A percentile compares a stretch with the other conserved stretches of the same genome.
phyloP scores from a whole-genome alignment of 2,888 invertebrate genomes.

The Nomada fabriciana region DNA sequence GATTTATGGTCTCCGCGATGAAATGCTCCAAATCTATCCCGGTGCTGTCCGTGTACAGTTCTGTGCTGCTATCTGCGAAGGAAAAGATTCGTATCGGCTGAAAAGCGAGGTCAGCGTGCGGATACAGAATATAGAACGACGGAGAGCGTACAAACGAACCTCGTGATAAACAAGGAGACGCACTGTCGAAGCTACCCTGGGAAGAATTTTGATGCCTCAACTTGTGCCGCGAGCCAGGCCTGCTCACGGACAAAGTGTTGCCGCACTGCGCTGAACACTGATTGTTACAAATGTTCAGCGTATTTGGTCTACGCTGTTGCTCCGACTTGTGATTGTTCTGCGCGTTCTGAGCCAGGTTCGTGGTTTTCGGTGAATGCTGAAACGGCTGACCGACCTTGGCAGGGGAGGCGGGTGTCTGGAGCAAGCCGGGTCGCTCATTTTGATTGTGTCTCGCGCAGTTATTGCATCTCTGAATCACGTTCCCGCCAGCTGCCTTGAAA shows the following conservation, averaged over 20 bases:
- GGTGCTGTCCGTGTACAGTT: slow-evolving; percentile 90
- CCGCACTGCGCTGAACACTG: slow-evolving; percentile 79
- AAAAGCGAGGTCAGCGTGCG: neutral
- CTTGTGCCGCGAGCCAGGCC: slow-evolving; percentile 82
- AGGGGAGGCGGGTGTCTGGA: slow-evolving; percentile 81
- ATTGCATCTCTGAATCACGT: slow-evolving; percentile 76
- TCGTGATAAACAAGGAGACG: slow-evolving; percentile 85
- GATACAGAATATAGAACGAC: neutral
- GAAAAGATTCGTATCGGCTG: neutral
- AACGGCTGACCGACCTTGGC: slow-evolving; percentile 80
- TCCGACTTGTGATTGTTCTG: slow-evolving; percentile 80
- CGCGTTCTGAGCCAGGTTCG: slow-evolving; percentile 73
- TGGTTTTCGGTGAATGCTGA: slow-evolving; percentile 78
- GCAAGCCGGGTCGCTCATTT: slow-evolving; percentile 79
- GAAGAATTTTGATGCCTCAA: slow-evolving; percentile 84
- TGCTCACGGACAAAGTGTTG: slow-evolving; percentile 77
- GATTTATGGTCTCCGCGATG: slow-evolving; percentile 95
- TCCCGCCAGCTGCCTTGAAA: slow-evolving; percentile 66
- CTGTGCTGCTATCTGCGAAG: slow-evolving; percentile 90
- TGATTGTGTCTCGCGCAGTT: slow-evolving; percentile 81
- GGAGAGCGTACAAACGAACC: slow-evolving; percentile 77
- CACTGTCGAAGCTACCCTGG: slow-evolving; percentile 83
- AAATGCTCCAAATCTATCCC: slow-evolving; percentile 94
- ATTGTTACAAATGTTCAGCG: slow-evolving; percentile 80
- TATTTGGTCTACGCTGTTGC: slow-evolving; percentile 78